Percentiles rank a stretch among this genome's conserved stretches.
Evolutionary conservation across 2,113 vertebrate species (phyloP).

Genomic region (Mesembrinibis cayennensis): DNA sequence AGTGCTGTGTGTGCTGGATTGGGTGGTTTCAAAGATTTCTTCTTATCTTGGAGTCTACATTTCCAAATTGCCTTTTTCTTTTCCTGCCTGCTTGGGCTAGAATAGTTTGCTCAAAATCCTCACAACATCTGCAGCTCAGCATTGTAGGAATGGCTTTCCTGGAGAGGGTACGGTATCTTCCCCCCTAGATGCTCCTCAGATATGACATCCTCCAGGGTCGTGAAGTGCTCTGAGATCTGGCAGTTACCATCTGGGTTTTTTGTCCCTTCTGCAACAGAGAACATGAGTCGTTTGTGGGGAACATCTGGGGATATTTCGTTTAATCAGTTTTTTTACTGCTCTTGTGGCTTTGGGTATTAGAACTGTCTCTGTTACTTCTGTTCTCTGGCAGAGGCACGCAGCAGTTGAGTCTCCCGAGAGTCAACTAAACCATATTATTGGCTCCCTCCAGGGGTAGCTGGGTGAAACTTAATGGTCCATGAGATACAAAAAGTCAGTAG

Average conservation of each 20-base stretch:
- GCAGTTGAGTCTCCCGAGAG: slow-evolving; percentile 19
- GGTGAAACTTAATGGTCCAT: slow-evolving; percentile 46
- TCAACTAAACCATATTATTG: slow-evolving; percentile 15
- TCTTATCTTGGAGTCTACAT: neutral
- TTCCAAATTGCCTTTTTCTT: neutral
- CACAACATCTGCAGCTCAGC: neutral
- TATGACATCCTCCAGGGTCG: neutral
- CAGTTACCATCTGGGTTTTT: neutral
- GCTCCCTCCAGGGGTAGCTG: slow-evolving; percentile 44
- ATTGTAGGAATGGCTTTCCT: neutral
- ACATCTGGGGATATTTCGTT: slow-evolving; percentile 4
- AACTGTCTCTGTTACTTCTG: neutral
- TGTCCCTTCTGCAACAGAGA: neutral
- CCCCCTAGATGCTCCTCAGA: neutral
- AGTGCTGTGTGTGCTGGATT: neutral
- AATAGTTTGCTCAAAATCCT: neutral
- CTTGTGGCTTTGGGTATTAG: slow-evolving; percentile 1
- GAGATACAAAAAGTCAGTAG: slow-evolving; percentile 52
- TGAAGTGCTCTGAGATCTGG: neutral
- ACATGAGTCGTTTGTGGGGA: neutral
- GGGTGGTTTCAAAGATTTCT: neutral
- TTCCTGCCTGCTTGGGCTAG: neutral
- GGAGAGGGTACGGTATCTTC: neutral
- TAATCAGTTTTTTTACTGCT: slow-evolving; percentile 30
- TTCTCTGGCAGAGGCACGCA: neutral